Percentiles rank a stretch among this genome's conserved stretches.
These are phyloP conservation scores for Amphiura filiformis DNA, from an alignment of 35 echinoderm and acorn worm genomes.

Conservation along the genomic window DNA sequence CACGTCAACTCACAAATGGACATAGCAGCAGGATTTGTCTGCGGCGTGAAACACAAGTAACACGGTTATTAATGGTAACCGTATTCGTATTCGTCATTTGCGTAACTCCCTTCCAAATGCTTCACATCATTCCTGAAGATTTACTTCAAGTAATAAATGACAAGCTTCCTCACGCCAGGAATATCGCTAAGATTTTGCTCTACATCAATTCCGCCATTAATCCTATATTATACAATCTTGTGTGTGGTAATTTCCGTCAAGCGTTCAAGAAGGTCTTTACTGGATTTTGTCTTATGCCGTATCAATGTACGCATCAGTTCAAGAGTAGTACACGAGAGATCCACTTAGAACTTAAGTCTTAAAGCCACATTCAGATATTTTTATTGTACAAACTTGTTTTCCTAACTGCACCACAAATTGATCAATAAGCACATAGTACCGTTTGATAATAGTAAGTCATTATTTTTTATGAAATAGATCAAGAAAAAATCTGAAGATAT, in stretches of 20 bases:
- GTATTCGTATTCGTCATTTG: not conserved
- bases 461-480: too few species aligned
- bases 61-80: not conserved
- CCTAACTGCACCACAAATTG: too few species aligned
- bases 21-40: not conserved
- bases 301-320: not conserved
- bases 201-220: slow-evolving; percentile 93
- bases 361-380: too few species aligned
- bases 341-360: not conserved
- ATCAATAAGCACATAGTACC: too few species aligned
- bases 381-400: too few species aligned
- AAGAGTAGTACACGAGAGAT: not conserved
- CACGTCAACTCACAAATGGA: not conserved
- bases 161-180: not conserved
- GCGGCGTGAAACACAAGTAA: not conserved
- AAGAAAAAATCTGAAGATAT: too few species aligned
- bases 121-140: not conserved
- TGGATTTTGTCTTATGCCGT: not conserved
- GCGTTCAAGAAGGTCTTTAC: slow-evolving; percentile 69
- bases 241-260: slow-evolving; percentile 75
- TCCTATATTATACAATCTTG: slow-evolving; percentile 81
- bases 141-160: not conserved
- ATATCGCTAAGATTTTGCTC: slow-evolving; percentile 43
- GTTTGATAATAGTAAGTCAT: too few species aligned
- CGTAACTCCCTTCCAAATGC: not conserved